Evolutionary conservation across 2,797 vertebrate species (phyloP), one percentile per base, ranked within the genome.

Genomic region (Triplophysa bombifrons): DNA sequence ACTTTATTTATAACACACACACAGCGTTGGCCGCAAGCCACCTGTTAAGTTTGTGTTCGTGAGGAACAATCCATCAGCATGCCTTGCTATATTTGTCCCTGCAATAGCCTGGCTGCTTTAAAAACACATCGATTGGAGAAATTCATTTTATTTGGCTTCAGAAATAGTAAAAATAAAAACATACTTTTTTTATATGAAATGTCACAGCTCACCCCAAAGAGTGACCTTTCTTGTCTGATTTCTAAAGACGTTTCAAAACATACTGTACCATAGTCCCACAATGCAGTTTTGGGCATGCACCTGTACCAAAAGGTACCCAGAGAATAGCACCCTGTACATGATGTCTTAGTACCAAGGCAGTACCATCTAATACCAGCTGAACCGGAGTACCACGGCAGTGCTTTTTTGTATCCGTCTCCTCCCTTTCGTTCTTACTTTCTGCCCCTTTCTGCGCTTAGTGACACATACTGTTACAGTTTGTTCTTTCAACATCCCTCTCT

Each of bases 1-100:
- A 93, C 92, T 95, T 96, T 96, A 96, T 96, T 97, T 92, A 92
- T 92, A 94, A 93, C 91, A 91, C 88, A 84, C 34, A 38, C 16
- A 41, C 46, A 90, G 90, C 74, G 87, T 84, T 93, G 87, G 88
- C 87, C 85, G 89, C 83, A 61, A 83, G 78, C 92, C 92, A 91
- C 90, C 85, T 88, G 87, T 91, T 90, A 92, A 88, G 87, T 88
- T 92, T 89, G 90, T 85, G 63, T 85, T 87, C 17, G 41, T 19
- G 71, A 83, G 84, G 89, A 85, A 90, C 80, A 86, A 90, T 91
- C 90, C 86, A 93, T 92, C 93, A 88, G 86, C 87, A 87, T 88
- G 88, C 85, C 80, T 20, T 55, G 14, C 38, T 67, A 22, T 66
- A 80, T 73, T 75, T 63, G 61, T 67, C 73, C 25, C 63, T 41